Evolutionary conservation across 2,888 invertebrate species (phyloP).

Genomic region (Megalurothrips usitatus): DNA sequence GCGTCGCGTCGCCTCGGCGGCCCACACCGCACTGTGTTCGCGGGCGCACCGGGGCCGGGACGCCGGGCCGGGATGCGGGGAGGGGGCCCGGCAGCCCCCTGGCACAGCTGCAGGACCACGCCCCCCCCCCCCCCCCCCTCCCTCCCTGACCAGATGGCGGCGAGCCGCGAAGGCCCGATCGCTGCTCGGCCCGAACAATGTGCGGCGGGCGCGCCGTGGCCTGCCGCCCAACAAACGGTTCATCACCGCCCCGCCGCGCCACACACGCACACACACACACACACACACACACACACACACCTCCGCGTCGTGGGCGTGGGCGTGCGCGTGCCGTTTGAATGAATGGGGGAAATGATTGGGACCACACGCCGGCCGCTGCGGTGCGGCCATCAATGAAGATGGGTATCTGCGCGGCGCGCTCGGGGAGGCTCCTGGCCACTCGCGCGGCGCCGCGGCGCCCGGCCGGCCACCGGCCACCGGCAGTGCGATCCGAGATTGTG

Average conservation of each 20-base stretch:
- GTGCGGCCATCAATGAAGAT: too few relatives aligned
- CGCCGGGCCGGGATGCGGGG: conserved; percentile 33
- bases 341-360: too few relatives aligned
- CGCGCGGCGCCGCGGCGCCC: background rate
- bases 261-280: background rate
- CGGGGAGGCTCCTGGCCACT: background rate
- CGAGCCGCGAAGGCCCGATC: conserved; percentile 35
- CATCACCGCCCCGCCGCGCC: background rate
- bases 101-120: background rate
- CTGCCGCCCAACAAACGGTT: conserved; percentile 1
- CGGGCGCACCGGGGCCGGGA: conserved; percentile 39
- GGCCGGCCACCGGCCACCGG: too few relatives aligned
- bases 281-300: background rate
- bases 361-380: too few relatives aligned
- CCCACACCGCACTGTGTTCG: conserved; percentile 40
- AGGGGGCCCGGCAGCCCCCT: conserved; percentile 6
- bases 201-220: background rate
- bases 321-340: background rate
- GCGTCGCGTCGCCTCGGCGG: conserved; percentile 39
- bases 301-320: background rate
- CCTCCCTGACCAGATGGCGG: background rate
- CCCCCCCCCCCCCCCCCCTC: background rate
- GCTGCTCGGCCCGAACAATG: conserved; percentile 14
- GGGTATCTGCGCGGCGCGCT: too few relatives aligned
- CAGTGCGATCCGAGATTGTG: too few relatives aligned